Conservation (phyloP, 1,140 invertebrate species). For the Drosophila watanabei region DNA sequence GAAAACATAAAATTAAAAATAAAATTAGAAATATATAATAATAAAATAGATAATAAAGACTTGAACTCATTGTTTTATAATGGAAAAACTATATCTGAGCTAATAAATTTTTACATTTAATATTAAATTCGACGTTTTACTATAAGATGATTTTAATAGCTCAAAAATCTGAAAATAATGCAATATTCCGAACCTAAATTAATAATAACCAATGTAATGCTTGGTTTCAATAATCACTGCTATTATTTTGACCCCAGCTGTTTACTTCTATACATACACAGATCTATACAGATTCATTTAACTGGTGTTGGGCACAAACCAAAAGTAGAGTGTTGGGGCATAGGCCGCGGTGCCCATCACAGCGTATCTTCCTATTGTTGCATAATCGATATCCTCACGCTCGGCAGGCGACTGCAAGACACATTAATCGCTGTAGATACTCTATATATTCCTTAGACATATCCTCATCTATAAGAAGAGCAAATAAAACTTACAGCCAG, state of each 20-base stretch:
- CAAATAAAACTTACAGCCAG: constrained; percentile 52
- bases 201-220: too few relatives aligned
- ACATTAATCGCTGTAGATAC: constrained; percentile 55
- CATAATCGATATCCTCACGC: constrained; percentile 86
- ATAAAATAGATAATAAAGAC: neutral
- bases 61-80: neutral
- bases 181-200: neutral
- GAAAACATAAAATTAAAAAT: neutral
- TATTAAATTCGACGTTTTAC: neutral
- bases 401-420: constrained; percentile 48
- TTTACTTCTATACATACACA: constrained; percentile 10
- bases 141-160: neutral
- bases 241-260: constrained; percentile 13
- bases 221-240: neutral
- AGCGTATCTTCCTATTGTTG: constrained; percentile 87
- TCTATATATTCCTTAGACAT: neutral
- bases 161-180: too few relatives aligned
- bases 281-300: constrained; percentile 24
- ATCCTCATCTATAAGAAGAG: neutral
- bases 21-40: neutral
- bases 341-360: constrained; percentile 88
- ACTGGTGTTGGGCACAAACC: constrained; percentile 86
- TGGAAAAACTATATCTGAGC: neutral
- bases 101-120: neutral
- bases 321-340: constrained; percentile 88